Base-by-base conservation (phyloP, 2,888 invertebrate species). In the Amiota communis region DNA sequence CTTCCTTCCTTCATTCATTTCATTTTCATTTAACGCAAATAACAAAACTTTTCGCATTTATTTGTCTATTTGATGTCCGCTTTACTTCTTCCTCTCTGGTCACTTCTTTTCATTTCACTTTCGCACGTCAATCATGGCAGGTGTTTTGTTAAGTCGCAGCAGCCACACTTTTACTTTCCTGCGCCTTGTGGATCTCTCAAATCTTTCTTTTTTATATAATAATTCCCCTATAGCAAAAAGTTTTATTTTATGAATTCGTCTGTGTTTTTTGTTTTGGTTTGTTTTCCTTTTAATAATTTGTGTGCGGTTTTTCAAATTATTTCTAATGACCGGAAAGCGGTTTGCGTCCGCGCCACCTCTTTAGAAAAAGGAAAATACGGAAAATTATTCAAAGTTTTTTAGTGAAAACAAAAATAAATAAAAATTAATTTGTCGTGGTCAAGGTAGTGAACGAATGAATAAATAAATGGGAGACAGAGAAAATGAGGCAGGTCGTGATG, bases 71-170 rank as follows among this genome's bases (percentile, higher is more conserved):
- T 48, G 67, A 51, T 36, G 67, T 68, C 48, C 51, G 36, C 63
- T 10, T 23, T 63, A 36, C 8, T 63, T 63, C 13, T 51, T 68
- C 10, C 13, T 23, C 46, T 12, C 23, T 36, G 63, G 53, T 36
- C n/a, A 36, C 17, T 63, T 63, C 8, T 63, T 20, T 61, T 11
- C 10, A 23, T 63, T 36, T 46, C 4, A 36, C 46, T 36, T 63
- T 63, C n/a, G 36, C 17, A 36, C 51, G 71, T 51, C 64, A 71
- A 71, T 71, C 71, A 71, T 53, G 23, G 63, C 63, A 71, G 71
- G 71, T 71, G 71, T 71, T 51, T 59, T 59, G n/a, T 64, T 65
- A 12, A n/a, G 4, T 51, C 53, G n/a, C 12, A n/a, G n/a, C 12
- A 51, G n/a, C 53, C 53, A 51, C 15, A 36, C 51, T 46, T 72